A percentile compares a stretch with the other conserved stretches of the same genome.
Evolutionary conservation across 1,140 invertebrate genomes (phyloP).

Genomic region (Maconellicoccus hirsutus): DNA sequence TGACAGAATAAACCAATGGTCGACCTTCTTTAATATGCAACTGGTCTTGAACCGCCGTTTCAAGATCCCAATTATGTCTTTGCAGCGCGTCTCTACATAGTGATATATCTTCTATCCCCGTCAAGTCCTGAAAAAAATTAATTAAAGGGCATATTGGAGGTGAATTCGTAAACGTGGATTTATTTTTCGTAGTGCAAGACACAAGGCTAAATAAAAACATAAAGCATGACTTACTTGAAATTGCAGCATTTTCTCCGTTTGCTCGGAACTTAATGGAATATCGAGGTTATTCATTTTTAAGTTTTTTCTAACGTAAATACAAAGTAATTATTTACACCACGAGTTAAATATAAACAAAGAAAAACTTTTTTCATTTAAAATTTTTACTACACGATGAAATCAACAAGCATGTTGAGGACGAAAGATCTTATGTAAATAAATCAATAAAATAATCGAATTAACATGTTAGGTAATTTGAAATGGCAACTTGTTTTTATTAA

Average conservation of each 20-base stretch:
- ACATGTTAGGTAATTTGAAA: no score
- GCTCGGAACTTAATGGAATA: not conserved
- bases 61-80: conserved; percentile 85
- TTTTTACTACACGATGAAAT: not conserved
- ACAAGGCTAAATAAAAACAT: no score
- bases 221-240: conserved; percentile 6
- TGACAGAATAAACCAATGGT: conserved; percentile 61
- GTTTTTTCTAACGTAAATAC: conserved; percentile 2
- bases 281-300: conserved; percentile 16
- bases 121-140: conserved; percentile 66
- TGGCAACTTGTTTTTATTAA: no score
- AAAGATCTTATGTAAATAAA: no score
- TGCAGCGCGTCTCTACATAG: conserved; percentile 78
- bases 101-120: conserved; percentile 84
- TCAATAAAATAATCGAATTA: no score
- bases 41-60: conserved; percentile 74
- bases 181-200: not conserved
- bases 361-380: conserved; percentile 12
- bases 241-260: conserved; percentile 11
- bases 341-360: not conserved
- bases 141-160: not conserved
- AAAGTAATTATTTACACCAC: conserved; percentile 5
- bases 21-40: conserved; percentile 76
- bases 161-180: not conserved
- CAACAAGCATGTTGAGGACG: not conserved